These are phyloP conservation scores for Microcebus griseorufus DNA, from an alignment of 2,113 vertebrate genomes.

Conservation along the genomic window DNA sequence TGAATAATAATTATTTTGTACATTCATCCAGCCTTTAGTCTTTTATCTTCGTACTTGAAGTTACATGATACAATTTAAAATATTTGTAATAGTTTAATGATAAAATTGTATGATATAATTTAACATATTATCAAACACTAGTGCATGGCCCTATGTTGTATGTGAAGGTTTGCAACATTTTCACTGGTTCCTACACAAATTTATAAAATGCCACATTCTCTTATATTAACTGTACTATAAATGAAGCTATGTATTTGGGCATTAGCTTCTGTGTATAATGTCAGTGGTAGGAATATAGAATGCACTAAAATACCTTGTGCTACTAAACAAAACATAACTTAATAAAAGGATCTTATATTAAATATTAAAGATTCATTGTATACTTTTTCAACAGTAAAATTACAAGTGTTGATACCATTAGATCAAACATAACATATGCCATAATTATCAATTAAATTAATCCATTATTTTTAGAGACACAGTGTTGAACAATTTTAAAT, in stretches of 20 bases:
- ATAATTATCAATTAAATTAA: conserved; percentile 27
- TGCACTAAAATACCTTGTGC: not conserved
- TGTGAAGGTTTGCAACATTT: not conserved
- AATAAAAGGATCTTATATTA: not conserved
- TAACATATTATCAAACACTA: not conserved
- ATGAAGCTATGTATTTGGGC: not conserved
- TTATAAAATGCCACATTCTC: not conserved
- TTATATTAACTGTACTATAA: not conserved
- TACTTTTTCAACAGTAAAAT: not conserved
- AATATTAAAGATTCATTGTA: not conserved
- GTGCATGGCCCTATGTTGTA: not conserved
- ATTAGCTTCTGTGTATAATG: not conserved
- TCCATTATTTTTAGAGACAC: not conserved
- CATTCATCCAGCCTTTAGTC: not conserved
- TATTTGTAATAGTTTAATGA: not conserved
- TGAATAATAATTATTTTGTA: not conserved
- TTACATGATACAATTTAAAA: not conserved
- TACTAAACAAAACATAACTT: not conserved
- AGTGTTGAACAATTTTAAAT: not conserved
- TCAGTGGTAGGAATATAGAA: not conserved
- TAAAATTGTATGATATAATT: not conserved
- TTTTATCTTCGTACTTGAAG: not conserved
- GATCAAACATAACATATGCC: not conserved
- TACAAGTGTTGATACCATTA: not conserved
- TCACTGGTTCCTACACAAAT: not conserved